Percentiles rank a stretch among this genome's conserved stretches.
phyloP scores from a whole-genome alignment of 2,113 vertebrate genomes.

The Oenanthe oenanthe region DNA sequence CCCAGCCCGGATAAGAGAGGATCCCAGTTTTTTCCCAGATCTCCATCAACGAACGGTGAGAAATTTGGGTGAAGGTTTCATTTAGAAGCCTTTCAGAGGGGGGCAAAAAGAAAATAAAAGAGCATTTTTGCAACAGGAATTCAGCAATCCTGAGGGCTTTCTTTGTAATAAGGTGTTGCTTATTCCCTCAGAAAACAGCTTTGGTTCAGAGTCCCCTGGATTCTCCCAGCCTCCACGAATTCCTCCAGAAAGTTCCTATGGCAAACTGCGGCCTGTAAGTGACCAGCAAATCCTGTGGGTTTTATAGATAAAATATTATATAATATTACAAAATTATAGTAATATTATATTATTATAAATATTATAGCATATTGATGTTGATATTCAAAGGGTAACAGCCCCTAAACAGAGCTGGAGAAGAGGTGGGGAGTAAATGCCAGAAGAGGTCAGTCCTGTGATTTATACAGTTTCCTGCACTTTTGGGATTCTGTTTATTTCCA shows the following conservation, averaged over 20 bases:
- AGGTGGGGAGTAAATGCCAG: neutral
- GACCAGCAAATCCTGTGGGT: neutral
- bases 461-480: neutral
- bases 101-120: rapidly evolving
- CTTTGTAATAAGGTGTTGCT: neutral
- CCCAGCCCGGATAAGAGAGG: constrained; percentile 88
- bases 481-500: neutral
- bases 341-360: neutral
- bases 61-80: neutral
- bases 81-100: rapidly evolving
- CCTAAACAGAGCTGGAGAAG: neutral
- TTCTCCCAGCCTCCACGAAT: constrained; percentile 83
- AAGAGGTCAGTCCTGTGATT: neutral
- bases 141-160: neutral
- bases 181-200: constrained; percentile 81
- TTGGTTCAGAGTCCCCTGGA: constrained; percentile 84
- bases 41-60: constrained; percentile 89
- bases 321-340: neutral
- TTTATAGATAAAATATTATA: neutral
- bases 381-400: neutral
- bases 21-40: constrained; percentile 86
- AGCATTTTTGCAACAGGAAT: neutral
- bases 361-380: neutral
- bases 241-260: constrained; percentile 83
- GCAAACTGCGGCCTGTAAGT: constrained; percentile 94